Conservation (phyloP, 2,797 vertebrate genomes). For the Malacoctenus gilli region DNA sequence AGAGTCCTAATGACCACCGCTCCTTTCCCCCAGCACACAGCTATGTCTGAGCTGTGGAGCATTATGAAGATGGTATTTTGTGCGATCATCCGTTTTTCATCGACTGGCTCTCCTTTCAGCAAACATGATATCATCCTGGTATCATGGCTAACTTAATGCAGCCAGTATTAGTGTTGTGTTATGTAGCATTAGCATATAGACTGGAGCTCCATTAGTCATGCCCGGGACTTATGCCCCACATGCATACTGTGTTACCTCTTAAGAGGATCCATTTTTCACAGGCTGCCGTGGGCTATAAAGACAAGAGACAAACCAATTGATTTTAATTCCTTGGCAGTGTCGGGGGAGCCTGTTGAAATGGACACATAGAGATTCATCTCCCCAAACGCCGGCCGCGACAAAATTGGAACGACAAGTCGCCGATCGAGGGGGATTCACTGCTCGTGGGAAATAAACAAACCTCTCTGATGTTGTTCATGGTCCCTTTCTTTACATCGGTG, state of each 20-base stretch:
- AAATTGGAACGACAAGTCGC: conserved; percentile 46
- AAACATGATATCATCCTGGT: conserved; percentile 75
- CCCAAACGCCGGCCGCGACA: conserved; percentile 48
- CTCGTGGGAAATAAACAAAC: conserved; percentile 3
- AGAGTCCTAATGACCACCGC: conserved; percentile 76
- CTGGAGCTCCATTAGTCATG: conserved; percentile 72
- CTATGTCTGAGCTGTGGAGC: conserved; percentile 65
- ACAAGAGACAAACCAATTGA: conserved; percentile 81
- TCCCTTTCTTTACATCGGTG: neutral
- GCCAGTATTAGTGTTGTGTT: conserved; percentile 69
- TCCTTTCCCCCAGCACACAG: conserved; percentile 51
- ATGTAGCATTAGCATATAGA: conserved; percentile 76
- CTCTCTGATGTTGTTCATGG: neutral
- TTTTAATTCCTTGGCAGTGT: conserved; percentile 74
- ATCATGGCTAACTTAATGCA: conserved; percentile 72
- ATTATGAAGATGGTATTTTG: conserved; percentile 71
- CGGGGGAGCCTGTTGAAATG: conserved; percentile 63
- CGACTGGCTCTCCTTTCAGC: conserved; percentile 72
- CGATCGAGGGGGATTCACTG: conserved; percentile 35
- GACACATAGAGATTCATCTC: conserved; percentile 71
- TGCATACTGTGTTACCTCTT: conserved; percentile 74
- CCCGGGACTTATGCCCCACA: conserved; percentile 62
- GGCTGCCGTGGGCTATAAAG: conserved; percentile 73
- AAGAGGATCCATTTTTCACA: conserved; percentile 77
- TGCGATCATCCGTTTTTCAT: conserved; percentile 76